Evolutionary conservation across 2,888 invertebrate genomes (phyloP).

Genomic region (Andrena praecox): DNA sequence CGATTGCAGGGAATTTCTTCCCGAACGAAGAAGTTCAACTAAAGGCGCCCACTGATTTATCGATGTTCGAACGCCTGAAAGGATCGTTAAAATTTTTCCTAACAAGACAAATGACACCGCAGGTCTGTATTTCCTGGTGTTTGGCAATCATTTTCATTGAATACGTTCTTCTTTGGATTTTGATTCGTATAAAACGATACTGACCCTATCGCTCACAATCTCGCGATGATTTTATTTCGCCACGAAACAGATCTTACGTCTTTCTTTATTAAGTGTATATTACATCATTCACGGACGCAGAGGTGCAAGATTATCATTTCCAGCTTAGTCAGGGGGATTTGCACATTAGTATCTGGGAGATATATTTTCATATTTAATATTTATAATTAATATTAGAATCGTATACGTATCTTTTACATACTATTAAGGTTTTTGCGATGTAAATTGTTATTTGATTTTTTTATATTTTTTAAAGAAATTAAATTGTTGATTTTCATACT

Average conservation of each 20-base stretch:
- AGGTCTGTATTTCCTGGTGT: conserved; percentile 80
- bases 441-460: conserved; percentile 50
- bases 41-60: conserved; percentile 81
- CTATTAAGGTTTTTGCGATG: conserved; percentile 37
- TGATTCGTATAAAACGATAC: conserved; percentile 65
- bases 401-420: conserved; percentile 11
- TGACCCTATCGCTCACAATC: conserved; percentile 11
- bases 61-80: conserved; percentile 81
- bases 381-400: conserved; percentile 19
- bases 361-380: conserved; percentile 30
- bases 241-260: neutral
- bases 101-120: conserved; percentile 76
- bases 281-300: neutral
- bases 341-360: conserved; percentile 6
- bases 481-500: conserved; percentile 55
- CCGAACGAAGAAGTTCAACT: conserved; percentile 79
- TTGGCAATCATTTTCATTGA: conserved; percentile 72
- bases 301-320: conserved; percentile 5
- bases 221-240: conserved; percentile 6
- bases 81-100: conserved; percentile 81
- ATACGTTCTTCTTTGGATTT: conserved; percentile 69
- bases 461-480: conserved; percentile 53
- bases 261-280: neutral
- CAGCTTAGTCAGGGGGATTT: neutral
- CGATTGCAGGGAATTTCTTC: conserved; percentile 73